A percentile compares a stretch with the other conserved stretches of the same genome.
These are phyloP conservation scores for Atractosteus spatula DNA, from an alignment of 2,113 vertebrate genomes.

Conservation along the genomic window DNA sequence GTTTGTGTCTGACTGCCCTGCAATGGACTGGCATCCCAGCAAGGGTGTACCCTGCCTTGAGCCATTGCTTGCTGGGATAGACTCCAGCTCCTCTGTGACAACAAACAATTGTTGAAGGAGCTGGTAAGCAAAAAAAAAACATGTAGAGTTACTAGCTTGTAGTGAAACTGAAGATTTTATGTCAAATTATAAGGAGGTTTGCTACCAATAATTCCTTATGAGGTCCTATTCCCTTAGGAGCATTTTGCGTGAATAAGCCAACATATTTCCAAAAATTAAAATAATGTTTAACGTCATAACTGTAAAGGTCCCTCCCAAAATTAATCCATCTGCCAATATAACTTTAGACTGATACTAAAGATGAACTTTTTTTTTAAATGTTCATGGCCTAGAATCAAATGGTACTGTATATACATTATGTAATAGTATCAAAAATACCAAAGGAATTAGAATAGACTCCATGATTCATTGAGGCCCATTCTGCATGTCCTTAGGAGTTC, in stretches of 20 bases:
- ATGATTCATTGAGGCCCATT: neutral
- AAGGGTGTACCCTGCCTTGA: too few relatives aligned
- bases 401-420: too few relatives aligned
- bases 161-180: neutral
- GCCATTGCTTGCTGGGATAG: too few relatives aligned
- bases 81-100: neutral
- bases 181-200: neutral
- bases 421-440: too few relatives aligned
- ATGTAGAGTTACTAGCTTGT: neutral
- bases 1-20: too few relatives aligned
- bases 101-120: neutral
- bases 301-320: constrained; percentile 48
- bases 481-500: neutral
- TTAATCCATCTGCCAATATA: constrained; percentile 50
- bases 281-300: constrained; percentile 53
- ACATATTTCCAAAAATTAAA: constrained; percentile 45
- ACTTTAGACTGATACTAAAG: constrained; percentile 9
- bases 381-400: neutral
- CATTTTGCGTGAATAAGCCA: constrained; percentile 33
- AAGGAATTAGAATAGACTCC: neutral
- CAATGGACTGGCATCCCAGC: too few relatives aligned
- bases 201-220: neutral
- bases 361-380: neutral
- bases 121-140: neutral
- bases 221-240: constrained; percentile 28